A percentile compares a stretch with the other conserved stretches of the same genome.
Conservation (phyloP, 2,113 vertebrate genomes). For the Pseudorectes ferrugineus region DNA sequence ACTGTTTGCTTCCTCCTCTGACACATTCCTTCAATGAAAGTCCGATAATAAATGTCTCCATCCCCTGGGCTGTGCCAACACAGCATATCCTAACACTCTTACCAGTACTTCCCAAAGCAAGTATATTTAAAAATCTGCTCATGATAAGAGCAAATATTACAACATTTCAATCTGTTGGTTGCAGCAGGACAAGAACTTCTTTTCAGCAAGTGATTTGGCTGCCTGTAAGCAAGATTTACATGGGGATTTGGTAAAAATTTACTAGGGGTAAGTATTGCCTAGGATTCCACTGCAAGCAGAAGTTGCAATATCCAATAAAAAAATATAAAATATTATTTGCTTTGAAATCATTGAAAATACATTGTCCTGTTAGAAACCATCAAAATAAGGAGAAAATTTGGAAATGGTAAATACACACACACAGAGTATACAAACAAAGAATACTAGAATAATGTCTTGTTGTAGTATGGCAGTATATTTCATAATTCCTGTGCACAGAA, state of each 20-base stretch:
- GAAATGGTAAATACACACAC: neutral
- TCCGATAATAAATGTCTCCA: neutral
- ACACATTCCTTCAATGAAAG: neutral
- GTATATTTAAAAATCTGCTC: neutral
- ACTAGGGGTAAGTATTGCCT: neutral
- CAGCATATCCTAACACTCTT: neutral
- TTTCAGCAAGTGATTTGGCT: neutral
- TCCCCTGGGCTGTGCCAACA: neutral
- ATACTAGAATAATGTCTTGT: neutral
- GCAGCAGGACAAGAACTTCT: neutral
- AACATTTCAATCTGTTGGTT: neutral
- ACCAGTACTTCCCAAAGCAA: neutral
- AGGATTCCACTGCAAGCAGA: neutral
- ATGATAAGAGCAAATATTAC: neutral
- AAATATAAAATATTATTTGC: neutral
- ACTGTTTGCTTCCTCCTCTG: neutral
- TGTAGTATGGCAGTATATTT: neutral
- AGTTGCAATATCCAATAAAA: neutral
- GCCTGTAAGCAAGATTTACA: neutral
- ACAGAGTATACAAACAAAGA: neutral
- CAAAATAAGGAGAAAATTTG: neutral
- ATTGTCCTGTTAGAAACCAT: neutral
- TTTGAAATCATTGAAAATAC: neutral
- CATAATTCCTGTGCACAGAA: neutral
- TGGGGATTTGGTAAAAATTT: fast-evolving